phyloP scores from a whole-genome alignment of 2,113 vertebrate genomes.

The Ictalurus furcatus region DNA sequence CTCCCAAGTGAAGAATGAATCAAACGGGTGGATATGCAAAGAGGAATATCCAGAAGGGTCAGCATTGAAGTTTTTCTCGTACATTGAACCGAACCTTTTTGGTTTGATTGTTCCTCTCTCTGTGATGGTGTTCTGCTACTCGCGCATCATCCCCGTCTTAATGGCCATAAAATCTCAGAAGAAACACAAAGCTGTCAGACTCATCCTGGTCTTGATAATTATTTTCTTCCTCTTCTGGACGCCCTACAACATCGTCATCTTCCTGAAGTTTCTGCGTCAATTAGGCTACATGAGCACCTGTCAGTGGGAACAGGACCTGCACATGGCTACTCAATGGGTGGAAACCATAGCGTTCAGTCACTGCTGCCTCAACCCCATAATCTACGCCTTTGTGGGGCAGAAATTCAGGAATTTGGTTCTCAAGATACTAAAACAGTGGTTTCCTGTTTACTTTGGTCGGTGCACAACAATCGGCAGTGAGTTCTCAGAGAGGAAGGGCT shows the following conservation, averaged over 20 bases:
- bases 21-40: slow-evolving; percentile 51
- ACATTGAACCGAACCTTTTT: slow-evolving; percentile 73
- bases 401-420: slow-evolving; percentile 66
- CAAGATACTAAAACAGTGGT: slow-evolving; percentile 56
- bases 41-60: slow-evolving; percentile 2
- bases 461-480: neutral
- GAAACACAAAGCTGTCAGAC: slow-evolving; percentile 76
- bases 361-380: slow-evolving; percentile 77
- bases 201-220: slow-evolving; percentile 76
- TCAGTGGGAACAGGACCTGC: neutral
- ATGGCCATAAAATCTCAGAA: slow-evolving; percentile 71
- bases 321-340: slow-evolving; percentile 48
- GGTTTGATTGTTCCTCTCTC: slow-evolving; percentile 79
- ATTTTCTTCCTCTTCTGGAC: slow-evolving; percentile 85
- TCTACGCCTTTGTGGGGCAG: slow-evolving; percentile 74
- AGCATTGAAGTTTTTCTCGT: slow-evolving; percentile 65
- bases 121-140: slow-evolving; percentile 81
- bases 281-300: neutral
- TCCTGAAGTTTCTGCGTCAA: slow-evolving; percentile 52
- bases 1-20: slow-evolving; percentile 55
- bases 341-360: slow-evolving; percentile 69
- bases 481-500: slow-evolving; percentile 55
- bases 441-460: slow-evolving; percentile 33
- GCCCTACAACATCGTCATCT: slow-evolving; percentile 74
- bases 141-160: slow-evolving; percentile 76